A percentile compares a stretch with the other conserved stretches of the same genome.
phyloP scores from a whole-genome alignment of 2,888 invertebrate genomes.

The Tiliacea citrago region DNA sequence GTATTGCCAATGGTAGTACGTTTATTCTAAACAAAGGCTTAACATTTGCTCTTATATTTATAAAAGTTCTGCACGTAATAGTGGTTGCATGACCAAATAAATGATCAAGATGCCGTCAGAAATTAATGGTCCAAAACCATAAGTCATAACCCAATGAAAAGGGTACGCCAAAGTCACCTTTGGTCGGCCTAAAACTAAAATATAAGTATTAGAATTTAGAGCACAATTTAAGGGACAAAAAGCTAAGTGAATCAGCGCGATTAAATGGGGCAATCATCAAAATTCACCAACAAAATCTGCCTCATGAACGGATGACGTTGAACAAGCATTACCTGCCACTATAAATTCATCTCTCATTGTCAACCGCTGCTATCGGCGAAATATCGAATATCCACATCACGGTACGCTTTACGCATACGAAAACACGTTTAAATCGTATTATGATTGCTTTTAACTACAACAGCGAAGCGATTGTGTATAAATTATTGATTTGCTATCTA shows the following conservation, averaged over 20 bases:
- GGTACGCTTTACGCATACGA: conserved; percentile 79
- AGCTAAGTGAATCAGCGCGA: conserved; percentile 25
- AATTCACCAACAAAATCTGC: conserved; percentile 50
- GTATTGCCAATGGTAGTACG: neutral
- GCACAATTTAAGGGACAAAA: conserved; percentile 6
- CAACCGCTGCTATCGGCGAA: conserved; percentile 75
- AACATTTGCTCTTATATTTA: neutral
- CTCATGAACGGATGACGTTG: conserved; percentile 56
- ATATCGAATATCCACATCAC: conserved; percentile 79
- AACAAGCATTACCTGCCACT: conserved; percentile 69
- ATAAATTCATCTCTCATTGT: conserved; percentile 81
- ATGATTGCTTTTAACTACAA: conserved; percentile 77
- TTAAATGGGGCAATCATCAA: conserved; percentile 50
- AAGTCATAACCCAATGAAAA: conserved; percentile 35
- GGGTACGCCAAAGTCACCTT: conserved; percentile 47
- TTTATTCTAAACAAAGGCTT: neutral
- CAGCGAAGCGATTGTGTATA: conserved; percentile 73
- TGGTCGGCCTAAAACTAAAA: conserved; percentile 14
- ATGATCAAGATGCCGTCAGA: conserved; percentile 44
- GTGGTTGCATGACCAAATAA: conserved; percentile 50
- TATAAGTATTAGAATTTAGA: conserved; percentile 18
- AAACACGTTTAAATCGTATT: conserved; percentile 79
- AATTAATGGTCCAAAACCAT: conserved; percentile 35
- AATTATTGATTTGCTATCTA: conserved; percentile 79
- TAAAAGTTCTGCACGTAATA: conserved; percentile 36